Conservation (phyloP, 1,140 invertebrate genomes). For the Zaprionus lachaisei region DNA sequence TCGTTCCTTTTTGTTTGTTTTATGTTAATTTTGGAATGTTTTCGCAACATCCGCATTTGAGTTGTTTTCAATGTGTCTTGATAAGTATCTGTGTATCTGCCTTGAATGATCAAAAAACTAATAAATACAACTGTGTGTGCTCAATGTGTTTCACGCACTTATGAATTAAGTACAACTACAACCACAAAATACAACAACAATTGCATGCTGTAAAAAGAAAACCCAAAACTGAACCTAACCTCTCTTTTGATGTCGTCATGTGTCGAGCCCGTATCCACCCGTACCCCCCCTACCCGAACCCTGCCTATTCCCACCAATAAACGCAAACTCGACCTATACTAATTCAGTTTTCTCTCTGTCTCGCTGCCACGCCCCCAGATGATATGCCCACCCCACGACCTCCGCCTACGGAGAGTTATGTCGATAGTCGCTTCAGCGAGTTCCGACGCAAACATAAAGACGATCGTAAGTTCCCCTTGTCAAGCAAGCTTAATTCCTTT, state of each 20-base stretch:
- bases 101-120: conserved; percentile 59
- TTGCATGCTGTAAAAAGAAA: conserved; percentile 77
- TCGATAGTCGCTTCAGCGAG: conserved; percentile 83
- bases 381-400: conserved; percentile 81
- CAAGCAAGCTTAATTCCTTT: conserved; percentile 1
- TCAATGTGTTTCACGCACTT: conserved; percentile 71
- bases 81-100: conserved; percentile 83
- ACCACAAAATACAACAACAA: conserved; percentile 76
- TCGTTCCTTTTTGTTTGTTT: conserved; percentile 12
- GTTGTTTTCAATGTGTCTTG: conserved; percentile 72
- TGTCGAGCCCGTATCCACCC: conserved; percentile 21
- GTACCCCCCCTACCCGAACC: background rate
- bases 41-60: conserved; percentile 56
- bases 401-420: conserved; percentile 77
- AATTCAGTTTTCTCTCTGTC: conserved; percentile 16
- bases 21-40: conserved; percentile 62
- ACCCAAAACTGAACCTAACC: conserved; percentile 43
- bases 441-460: conserved; percentile 84
- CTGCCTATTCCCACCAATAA: background rate
- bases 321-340: conserved; percentile 10
- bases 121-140: conserved; percentile 58
- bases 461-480: conserved; percentile 77
- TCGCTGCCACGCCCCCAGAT: conserved; percentile 57
- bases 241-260: conserved; percentile 70
- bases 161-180: conserved; percentile 53